phyloP scores from a whole-genome alignment of 2,888 invertebrate species.

The Ecliptopera silaceata region DNA sequence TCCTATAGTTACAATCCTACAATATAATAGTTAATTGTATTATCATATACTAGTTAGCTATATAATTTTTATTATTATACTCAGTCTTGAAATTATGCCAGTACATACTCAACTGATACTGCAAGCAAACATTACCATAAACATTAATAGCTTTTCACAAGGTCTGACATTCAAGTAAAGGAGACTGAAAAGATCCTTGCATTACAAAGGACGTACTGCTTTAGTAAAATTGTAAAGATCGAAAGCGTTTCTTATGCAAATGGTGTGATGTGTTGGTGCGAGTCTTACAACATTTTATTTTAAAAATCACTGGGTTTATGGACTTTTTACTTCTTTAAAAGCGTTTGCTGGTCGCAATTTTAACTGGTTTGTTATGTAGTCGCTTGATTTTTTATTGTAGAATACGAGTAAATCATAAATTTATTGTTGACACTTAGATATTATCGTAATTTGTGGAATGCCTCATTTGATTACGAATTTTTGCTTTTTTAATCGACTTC shows the following conservation, averaged over 20 bases:
- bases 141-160: constrained; percentile 29
- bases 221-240: constrained; percentile 69
- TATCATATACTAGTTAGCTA: too few species aligned
- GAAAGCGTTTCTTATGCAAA: constrained; percentile 73
- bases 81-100: neutral
- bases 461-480: too few species aligned
- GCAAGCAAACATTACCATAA: constrained; percentile 37
- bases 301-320: neutral
- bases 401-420: too few species aligned
- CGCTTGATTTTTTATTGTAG: too few species aligned
- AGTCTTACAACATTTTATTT: constrained; percentile 18
- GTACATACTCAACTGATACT: neutral
- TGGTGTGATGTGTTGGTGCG: constrained; percentile 54
- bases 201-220: constrained; percentile 54
- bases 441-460: too few species aligned
- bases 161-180: constrained; percentile 46
- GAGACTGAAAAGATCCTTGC: constrained; percentile 50
- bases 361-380: too few species aligned
- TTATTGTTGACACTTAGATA: too few species aligned
- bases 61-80: too few species aligned
- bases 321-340: neutral
- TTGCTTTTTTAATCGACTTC: too few species aligned
- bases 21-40: too few species aligned
- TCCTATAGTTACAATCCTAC: too few species aligned
- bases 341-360: too few species aligned